phyloP scores from a whole-genome alignment of 2,113 vertebrate species.

The Piliocolobus tephrosceles region DNA sequence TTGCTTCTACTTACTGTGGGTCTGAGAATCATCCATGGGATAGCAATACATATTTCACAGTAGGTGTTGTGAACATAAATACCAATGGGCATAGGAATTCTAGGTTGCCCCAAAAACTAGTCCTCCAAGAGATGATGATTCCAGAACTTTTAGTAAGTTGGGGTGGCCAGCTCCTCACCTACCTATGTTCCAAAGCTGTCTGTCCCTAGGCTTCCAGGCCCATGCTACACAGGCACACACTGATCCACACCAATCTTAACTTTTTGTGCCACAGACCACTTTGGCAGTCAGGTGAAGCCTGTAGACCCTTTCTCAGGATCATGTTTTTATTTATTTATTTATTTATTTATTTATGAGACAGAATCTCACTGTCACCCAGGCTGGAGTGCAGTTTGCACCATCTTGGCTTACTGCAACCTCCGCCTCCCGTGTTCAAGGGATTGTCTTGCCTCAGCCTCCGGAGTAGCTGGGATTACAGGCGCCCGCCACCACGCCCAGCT shows the following conservation, averaged over 20 bases:
- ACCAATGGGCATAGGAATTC: not conserved
- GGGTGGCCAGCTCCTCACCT: not conserved
- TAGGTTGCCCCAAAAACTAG: not conserved
- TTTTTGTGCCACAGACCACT: not conserved
- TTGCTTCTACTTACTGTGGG: not conserved
- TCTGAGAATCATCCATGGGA: not conserved
- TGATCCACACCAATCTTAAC: not conserved
- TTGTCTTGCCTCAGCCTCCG: no score
- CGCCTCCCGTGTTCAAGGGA: no score
- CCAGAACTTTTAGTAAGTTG: not conserved
- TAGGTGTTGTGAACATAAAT: not conserved
- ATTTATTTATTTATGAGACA: not conserved
- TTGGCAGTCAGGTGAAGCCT: not conserved
- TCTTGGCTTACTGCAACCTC: no score
- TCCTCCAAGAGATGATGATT: not conserved
- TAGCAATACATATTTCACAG: not conserved
- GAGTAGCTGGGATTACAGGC: no score
- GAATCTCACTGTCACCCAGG: no score
- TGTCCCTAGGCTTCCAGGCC: not conserved
- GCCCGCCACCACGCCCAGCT: no score
- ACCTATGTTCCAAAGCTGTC: not conserved
- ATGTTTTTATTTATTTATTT: not conserved
- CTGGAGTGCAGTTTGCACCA: no score
- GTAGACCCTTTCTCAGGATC: not conserved
- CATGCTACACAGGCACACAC: not conserved